Evolutionary conservation across 1,140 invertebrate genomes (phyloP), one percentile per base, ranked within the genome.

Genomic region (Melitaea cinxia): DNA sequence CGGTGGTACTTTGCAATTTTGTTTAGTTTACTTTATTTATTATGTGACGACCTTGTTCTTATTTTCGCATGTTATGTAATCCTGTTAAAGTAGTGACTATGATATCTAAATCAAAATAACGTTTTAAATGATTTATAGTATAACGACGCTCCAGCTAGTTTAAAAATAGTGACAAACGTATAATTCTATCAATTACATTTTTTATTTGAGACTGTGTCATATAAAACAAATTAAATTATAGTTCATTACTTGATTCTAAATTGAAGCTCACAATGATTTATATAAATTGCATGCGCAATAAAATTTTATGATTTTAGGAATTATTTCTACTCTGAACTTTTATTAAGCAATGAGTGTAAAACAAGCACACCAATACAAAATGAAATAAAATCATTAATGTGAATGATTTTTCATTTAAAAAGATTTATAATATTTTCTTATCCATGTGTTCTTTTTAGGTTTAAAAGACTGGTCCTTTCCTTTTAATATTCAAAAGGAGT

Each of bases 11-110:
- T 47, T 23, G 21, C 42, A 47, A 23, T 47, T 47, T 23, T 12
- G 42, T 33, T 28, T 55, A 59, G 15, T 30, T 60, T 60, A 37
- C n/a, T 37, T 26, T 45, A 12, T 52, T 28, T 52, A 28, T 28
- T 52, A 24, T 26, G 30, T 47, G 21, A 47, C 28, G 42, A 57
- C 28, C 21, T 26, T 57, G n/a, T 49, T 49, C 33, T 67, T 28
- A 30, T 67, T 71, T 50, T 9, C 63, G 69, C 69, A 71, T 71
- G 69, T 71, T 66, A 45, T 65, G 35, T 47, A 65, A 53, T 24
- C 53, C 21, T 52, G 10, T 33, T 21, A 49, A 59, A 39, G 17
- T 56, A 42, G 30, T 56, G 37, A 39, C 9, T 56, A 35, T 57
- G 54, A 14, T 45, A 55, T 4, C n/a, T 2, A 55, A 28, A 19